Evolutionary conservation across 2,113 vertebrate genomes (phyloP), one percentile per base, ranked within the genome.

Genomic region (Microtus oregoni): DNA sequence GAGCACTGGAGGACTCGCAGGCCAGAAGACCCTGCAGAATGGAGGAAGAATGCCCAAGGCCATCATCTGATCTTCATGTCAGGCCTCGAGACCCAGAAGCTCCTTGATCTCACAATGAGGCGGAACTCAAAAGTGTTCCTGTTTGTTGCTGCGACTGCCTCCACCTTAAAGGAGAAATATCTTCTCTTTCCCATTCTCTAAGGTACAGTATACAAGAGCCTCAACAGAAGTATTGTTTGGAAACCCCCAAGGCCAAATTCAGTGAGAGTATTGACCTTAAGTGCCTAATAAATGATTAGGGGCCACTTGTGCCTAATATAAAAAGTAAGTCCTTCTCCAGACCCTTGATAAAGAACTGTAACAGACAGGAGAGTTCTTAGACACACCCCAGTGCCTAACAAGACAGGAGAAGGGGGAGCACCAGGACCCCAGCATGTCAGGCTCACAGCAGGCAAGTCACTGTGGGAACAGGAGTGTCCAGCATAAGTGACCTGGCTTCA

Each of bases 401-500:
- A 90, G n/a, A 65, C 0, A 1, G 13, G 63, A 30, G 8, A 78
- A 12, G 26, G 19, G 13, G 70, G 30, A 77, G 12, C 61, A n/a
- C 50, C 19, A 26, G 61, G 1, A 58, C 30, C 8, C 68, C 67
- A 13, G 47, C n/a, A 32, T 3, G 24, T 61, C 58, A 65, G 14
- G 17, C 67, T 15, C 8, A n/a, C 28, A 72, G 13, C 41, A 91
- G n/a, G 73, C 15, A 22, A 76, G n/a, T 22, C 68, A 47, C 35
- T 61, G 20, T 41, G 50, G 77, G 55, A 3, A 5, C 15, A 15
- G 1, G 7, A 12, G 44, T 11, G 38, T 17, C 44, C 5, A 17
- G 30, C 22, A 0, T 1, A 1, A 1, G 11, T 0, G 4, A 30
- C 72, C 0, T 11, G 28, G 20, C 83, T 61, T 87, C 61, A 12